Evolutionary conservation across 2,888 invertebrate genomes (phyloP), one percentile per base, ranked within the genome.

Genomic region (Cataglyphis cursor): DNA sequence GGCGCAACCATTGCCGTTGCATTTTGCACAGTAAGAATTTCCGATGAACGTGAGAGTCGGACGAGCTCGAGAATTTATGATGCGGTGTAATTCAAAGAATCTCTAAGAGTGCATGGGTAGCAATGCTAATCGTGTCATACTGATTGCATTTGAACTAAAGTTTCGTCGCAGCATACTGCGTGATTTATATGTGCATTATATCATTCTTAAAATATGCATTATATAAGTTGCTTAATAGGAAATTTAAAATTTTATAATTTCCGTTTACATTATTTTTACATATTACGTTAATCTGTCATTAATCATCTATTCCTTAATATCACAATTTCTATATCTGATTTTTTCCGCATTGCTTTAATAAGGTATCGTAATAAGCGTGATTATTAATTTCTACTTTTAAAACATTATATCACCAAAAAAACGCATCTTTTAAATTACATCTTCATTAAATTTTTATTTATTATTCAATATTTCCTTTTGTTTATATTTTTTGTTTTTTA

Each of bases 51-150:
- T 51, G 38, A 64, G 61, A 54, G 61, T 59, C 65, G 76, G 59
- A n/a, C 62, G 51, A 59, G 35, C 81, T 24, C 57, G 57, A 70
- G 74, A 82, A 88, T 88, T 88, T 88, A 87, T 83, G 81, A 76
- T 68, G 51, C 51, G 57, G 85, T 82, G 82, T 88, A 87, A 88
- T 87, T 64, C 81, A n/a, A 62, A 51, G 21, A 44, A 54, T 65
- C 64, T 51, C 31, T 64, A 70, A 72, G 28, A 78, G 24, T 28
- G 28, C 31, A 62, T 9, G 44, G 5, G n/a, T 51, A 48, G 24
- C 64, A 48, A 48, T n/a, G 31, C 57, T 28, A 73, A 35, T 35
- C 24, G 18, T 62, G 61, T 57, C 18, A 61, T 73, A 28, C 62
- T 81, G 61, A 73, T 59, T 70, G 21, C 70, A 64, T 75, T 75